These are phyloP conservation scores for Cyprinodon tularosa DNA, from an alignment of 2,113 vertebrate genomes.

Conservation along the genomic window DNA sequence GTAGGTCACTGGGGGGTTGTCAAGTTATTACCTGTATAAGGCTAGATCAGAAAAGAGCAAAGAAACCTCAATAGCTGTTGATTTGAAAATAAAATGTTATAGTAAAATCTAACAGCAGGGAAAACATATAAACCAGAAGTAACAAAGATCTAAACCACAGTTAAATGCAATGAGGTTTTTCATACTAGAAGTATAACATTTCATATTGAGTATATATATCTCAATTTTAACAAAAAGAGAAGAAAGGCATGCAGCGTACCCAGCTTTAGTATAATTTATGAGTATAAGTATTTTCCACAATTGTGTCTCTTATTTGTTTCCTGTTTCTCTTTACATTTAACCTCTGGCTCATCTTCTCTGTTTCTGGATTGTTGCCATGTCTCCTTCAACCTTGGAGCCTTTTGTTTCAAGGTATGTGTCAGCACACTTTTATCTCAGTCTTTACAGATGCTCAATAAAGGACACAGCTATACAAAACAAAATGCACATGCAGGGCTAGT, in stretches of 20 bases:
- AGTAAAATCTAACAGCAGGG: no score
- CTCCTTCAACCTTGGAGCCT: constrained; percentile 62
- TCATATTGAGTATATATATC: no score
- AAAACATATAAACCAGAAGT: no score
- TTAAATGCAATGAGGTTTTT: no score
- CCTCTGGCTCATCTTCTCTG: constrained; percentile 28
- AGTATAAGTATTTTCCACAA: constrained; percentile 30
- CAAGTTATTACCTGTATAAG: no score
- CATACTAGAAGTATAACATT: no score
- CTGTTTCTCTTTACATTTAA: constrained; percentile 38
- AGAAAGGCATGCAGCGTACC: background rate
- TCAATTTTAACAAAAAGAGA: background rate
- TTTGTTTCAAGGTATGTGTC: constrained; percentile 56
- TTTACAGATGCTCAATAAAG: constrained; percentile 62
- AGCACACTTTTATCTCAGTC: constrained; percentile 54
- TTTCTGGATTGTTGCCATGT: constrained; percentile 39
- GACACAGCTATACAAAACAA: constrained; percentile 52
- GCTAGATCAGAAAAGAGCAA: no score
- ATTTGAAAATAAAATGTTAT: no score
- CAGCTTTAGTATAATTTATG: background rate
- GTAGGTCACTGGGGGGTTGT: no score
- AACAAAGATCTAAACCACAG: no score
- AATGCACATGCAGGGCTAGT: constrained; percentile 40
- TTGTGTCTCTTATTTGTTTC: constrained; percentile 20
- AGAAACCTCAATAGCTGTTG: no score